A percentile compares a stretch with the other conserved stretches of the same genome.
phyloP scores from a whole-genome alignment of 2,113 vertebrate species.

The Callopanchax toddi region DNA sequence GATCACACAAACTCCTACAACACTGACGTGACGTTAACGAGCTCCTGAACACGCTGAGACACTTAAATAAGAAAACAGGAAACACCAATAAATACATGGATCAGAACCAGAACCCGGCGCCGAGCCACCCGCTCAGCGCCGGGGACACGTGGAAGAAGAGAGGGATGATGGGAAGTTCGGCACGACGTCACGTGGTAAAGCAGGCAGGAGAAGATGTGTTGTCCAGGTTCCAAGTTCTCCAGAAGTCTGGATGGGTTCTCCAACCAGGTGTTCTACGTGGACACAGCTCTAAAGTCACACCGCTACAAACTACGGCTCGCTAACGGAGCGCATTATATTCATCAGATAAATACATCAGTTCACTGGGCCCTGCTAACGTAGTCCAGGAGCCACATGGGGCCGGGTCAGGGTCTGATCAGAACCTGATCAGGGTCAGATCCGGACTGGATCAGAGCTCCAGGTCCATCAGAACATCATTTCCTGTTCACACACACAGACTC shows the following conservation, averaged over 20 bases:
- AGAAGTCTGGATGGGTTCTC: conserved; percentile 50
- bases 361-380: neutral
- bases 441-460: conserved; percentile 1
- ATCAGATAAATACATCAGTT: conserved; percentile 74
- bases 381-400: too few species aligned
- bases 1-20: conserved; percentile 71
- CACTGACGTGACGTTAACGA: conserved; percentile 71
- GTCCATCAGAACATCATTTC: neutral
- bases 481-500: conserved; percentile 19
- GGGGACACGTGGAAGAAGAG: conserved; percentile 39
- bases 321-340: conserved; percentile 73
- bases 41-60: conserved; percentile 60
- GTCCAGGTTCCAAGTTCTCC: conserved; percentile 43
- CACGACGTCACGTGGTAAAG: conserved; percentile 61
- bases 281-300: conserved; percentile 75
- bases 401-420: too few species aligned
- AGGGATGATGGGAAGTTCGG: conserved; percentile 33
- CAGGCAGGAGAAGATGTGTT: conserved; percentile 45
- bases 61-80: conserved; percentile 63
- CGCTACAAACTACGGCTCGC: conserved; percentile 78
- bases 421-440: too few species aligned
- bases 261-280: conserved; percentile 51
- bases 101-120: conserved; percentile 10
- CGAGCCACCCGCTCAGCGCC: too few species aligned
- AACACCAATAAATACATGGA: conserved; percentile 79